Evolutionary conservation across 2,797 vertebrate genomes (phyloP), one percentile per base, ranked within the genome.

Genomic region (Picus viridis): DNA sequence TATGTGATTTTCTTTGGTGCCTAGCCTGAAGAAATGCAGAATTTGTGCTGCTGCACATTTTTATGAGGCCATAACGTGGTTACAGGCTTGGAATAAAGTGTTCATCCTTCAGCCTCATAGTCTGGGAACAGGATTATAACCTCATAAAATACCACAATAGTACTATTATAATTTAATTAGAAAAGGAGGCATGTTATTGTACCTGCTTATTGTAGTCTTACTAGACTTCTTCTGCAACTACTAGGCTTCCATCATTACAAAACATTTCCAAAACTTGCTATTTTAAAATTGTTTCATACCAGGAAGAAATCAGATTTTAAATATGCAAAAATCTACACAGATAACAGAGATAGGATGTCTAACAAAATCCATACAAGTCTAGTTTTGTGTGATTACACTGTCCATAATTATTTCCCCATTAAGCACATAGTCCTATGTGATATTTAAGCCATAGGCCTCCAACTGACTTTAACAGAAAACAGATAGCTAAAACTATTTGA

Each of bases 21-120:
- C 49, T 24, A 51, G 49, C 49, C 49, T 51, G 22, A 7, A 51
- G 49, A 51, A 51, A 51, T 51, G 49, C 49, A 51, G 49, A 51
- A 51, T 51, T 51, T 67, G 36, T 83, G 19, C 30, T 62, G 29
- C 53, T 64, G 32, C 63, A 29, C 41, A 63, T 9, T 90, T 92
- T 94, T 90, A 96, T 58, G 61, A 95, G 47, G 63, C 56, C 85
- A 80, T 83, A 94, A 88, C 43, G 36, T 69, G 69, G 49, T 67
- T 90, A 51, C 72, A 72, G 39, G 49, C 57, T 65, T 45, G n/a
- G 56, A 84, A 89, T 75, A 93, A 92, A 82, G 34, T 30, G 12
- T 36, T 67, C 45, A 79, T 76, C 64, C 16, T 89, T 91, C 12
- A n/a, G 30, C 56, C 63, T 76, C 47, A 45, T 62, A 64, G 57